Base-by-base conservation (phyloP, 2,113 vertebrate species). In the Megaceryle maxima region DNA sequence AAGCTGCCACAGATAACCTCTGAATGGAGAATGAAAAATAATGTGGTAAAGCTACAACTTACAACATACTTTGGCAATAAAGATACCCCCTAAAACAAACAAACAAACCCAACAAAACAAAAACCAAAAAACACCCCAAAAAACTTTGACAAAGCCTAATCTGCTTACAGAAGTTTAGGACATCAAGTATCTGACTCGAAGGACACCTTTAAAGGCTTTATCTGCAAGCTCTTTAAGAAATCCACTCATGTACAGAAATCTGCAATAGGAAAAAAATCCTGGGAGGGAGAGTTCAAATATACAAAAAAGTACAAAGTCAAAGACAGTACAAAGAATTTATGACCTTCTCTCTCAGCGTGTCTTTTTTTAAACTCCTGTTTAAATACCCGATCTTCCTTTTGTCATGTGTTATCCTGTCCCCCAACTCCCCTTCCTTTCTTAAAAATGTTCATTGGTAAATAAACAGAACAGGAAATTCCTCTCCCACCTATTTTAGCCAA, bases 231-330 rank as follows among this genome's bases (percentile, higher is more conserved):
- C 31, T 96, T 97, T 85, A 90, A 86, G 93, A 82, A 97, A 80
- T 92, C 74, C 63, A 83, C 81, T 90, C 73, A 67, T 69, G 73
- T 94, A 95, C 79, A 92, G 59, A 93, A 90, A 78, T 92, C 37
- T 88, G 70, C 73, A 97, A 73, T 26, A 91, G 5, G 10, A 95
- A 96, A 96, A 92, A 91, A 59, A 35, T 85, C 70, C 86, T 96
- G 51, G 28, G 50, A 97, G 76, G 33, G 75, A 94, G 62, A 93
- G 57, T 81, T 97, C 85, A 97, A 98, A 96, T 93, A 83, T 33
- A 90, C 24, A 48, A 88, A 95, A 93, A 53, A 95, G 83, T 77
- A 97, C 87, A 95, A 97, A 97, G 91, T 83, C 75, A 96, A 95
- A 95, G 78, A 53, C 74, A 93, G 35, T 64, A 97, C 80, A 94